Percentiles rank a stretch among this genome's conserved stretches.
These are phyloP conservation scores for Chymomyza procnemis DNA, from an alignment of 2,888 invertebrate species.

Conservation along the genomic window DNA sequence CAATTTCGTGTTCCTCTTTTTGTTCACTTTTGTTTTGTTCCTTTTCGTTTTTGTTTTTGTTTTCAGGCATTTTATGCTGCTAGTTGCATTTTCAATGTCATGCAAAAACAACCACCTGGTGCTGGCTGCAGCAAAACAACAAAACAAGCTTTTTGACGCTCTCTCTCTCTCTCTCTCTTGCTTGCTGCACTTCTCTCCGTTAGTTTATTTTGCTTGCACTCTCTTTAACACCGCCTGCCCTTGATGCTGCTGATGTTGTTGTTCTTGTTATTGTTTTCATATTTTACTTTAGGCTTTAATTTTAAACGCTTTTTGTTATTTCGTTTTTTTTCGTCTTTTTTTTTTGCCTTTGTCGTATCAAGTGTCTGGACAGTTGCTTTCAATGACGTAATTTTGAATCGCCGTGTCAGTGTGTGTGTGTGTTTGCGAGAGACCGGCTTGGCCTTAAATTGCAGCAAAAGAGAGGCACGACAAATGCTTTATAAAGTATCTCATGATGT, in stretches of 20 bases:
- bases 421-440: background rate
- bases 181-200: slow-evolving; percentile 7
- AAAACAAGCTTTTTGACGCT: slow-evolving; percentile 17
- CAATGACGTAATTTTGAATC: slow-evolving; percentile 56
- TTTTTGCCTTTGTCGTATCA: slow-evolving; percentile 47
- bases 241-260: background rate
- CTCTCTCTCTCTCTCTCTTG: background rate
- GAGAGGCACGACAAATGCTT: background rate
- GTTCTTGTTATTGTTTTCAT: slow-evolving; percentile 32
- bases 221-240: background rate
- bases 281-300: slow-evolving; percentile 19
- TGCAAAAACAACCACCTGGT: slow-evolving; percentile 33
- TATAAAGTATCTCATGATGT: background rate
- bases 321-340: slow-evolving; percentile 40
- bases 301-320: slow-evolving; percentile 30
- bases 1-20: slow-evolving; percentile 25
- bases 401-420: background rate
- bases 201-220: background rate
- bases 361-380: slow-evolving; percentile 36
- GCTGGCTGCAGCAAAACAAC: slow-evolving; percentile 10
- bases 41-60: slow-evolving; percentile 11
- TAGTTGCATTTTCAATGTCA: slow-evolving; percentile 61
- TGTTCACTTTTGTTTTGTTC: slow-evolving; percentile 12
- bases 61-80: slow-evolving; percentile 24
- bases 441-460: background rate